phyloP scores from a whole-genome alignment of 1,140 invertebrate species.

The Mya arenaria region DNA sequence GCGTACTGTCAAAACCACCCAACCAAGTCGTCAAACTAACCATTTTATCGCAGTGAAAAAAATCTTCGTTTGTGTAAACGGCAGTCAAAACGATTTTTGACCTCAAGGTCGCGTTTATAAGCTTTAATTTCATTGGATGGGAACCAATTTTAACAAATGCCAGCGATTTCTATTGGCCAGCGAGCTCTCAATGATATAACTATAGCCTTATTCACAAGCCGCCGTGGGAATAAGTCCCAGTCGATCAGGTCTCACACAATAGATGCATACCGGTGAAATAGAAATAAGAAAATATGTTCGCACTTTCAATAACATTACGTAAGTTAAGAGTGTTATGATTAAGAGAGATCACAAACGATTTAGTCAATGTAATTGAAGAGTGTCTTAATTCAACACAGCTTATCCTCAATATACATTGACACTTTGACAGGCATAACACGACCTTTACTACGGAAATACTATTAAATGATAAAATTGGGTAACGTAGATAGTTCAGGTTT shows the following conservation, averaged over 20 bases:
- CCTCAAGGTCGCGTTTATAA: conserved; percentile 32
- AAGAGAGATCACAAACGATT: too few relatives aligned
- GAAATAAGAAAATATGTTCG: too few relatives aligned
- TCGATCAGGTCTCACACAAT: neutral
- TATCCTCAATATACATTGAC: too few relatives aligned
- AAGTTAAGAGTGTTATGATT: too few relatives aligned
- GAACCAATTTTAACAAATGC: conserved; percentile 20
- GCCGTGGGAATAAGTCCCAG: conserved; percentile 26
- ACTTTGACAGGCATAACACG: too few relatives aligned
- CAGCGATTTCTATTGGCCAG: conserved; percentile 21
- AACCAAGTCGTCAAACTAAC: conserved; percentile 31
- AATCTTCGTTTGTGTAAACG: conserved; percentile 27
- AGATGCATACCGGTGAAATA: too few relatives aligned
- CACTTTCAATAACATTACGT: too few relatives aligned
- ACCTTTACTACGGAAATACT: too few relatives aligned
- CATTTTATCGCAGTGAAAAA: conserved; percentile 45
- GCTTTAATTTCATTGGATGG: conserved; percentile 12
- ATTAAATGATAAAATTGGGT: too few relatives aligned
- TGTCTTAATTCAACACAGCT: too few relatives aligned
- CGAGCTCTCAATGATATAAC: conserved; percentile 42
- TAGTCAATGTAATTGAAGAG: too few relatives aligned
- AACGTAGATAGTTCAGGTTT: too few relatives aligned
- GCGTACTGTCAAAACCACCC: neutral
- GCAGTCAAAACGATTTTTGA: conserved; percentile 23
- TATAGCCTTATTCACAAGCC: conserved; percentile 42